phyloP scores from a whole-genome alignment of 2,797 vertebrate genomes.

The Hafferia zeledoni region DNA sequence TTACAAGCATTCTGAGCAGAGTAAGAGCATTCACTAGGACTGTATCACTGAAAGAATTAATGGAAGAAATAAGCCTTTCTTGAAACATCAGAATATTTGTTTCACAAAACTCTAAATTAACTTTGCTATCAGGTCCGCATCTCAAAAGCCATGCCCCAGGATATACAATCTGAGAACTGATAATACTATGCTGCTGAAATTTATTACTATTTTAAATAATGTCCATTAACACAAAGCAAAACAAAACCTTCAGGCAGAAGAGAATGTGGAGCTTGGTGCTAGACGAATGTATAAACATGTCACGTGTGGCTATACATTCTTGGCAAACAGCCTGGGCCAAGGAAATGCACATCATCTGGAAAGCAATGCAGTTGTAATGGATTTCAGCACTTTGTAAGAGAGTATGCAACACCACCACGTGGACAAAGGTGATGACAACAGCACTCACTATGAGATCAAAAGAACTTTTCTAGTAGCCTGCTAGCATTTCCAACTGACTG shows the following conservation, averaged over 20 bases:
- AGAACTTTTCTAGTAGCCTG: not conserved
- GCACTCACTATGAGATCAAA: not conserved
- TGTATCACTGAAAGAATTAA: not conserved
- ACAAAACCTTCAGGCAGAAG: not conserved
- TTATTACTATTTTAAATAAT: not conserved
- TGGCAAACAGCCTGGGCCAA: not conserved
- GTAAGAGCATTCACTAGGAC: not conserved
- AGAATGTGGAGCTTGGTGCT: accelerated
- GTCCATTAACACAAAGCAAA: not conserved
- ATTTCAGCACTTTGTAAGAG: not conserved
- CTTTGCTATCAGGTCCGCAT: not conserved
- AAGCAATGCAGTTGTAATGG: not conserved
- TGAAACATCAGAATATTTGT: not conserved
- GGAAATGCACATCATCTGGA: not conserved
- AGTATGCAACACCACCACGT: not conserved
- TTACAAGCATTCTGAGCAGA: not conserved
- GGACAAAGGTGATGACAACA: not conserved
- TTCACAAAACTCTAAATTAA: not conserved
- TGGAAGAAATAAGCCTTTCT: not conserved
- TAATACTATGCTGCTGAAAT: not conserved
- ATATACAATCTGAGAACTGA: not conserved
- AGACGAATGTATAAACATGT: not conserved
- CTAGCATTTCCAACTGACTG: not conserved
- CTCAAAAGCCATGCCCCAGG: not conserved
- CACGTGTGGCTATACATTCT: not conserved